Evolutionary conservation across 2,797 vertebrate genomes (phyloP).

Genomic region (Notoglanidium macrostoma): DNA sequence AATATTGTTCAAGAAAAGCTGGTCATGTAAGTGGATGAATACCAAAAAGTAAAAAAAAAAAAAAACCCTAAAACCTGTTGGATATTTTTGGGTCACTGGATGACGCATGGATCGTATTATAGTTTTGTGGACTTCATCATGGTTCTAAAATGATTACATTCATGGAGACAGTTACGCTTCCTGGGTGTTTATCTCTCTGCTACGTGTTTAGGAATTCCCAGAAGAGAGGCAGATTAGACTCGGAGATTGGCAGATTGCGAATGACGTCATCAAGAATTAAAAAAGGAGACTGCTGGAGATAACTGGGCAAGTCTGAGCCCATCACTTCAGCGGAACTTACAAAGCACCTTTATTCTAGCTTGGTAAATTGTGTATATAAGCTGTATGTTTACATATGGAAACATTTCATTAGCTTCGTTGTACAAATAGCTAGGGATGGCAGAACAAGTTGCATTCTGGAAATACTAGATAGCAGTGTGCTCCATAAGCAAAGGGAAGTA

Average conservation of each 20-base stretch:
- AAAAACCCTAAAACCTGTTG: background rate
- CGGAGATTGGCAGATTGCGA: background rate
- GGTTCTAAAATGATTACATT: no score
- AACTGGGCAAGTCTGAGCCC: slow-evolving; percentile 3
- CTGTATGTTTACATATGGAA: background rate
- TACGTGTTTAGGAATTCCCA: slow-evolving; percentile 7
- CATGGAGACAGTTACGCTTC: background rate
- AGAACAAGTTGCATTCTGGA: background rate
- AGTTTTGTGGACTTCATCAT: background rate
- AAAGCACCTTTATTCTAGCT: background rate
- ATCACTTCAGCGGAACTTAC: background rate
- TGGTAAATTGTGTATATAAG: background rate
- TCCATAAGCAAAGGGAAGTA: background rate
- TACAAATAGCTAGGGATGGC: background rate
- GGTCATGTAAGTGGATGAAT: background rate
- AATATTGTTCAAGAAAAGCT: background rate
- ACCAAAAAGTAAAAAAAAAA: background rate
- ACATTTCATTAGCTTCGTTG: background rate
- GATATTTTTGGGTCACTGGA: background rate
- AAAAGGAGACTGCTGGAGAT: background rate
- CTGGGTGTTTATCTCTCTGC: background rate
- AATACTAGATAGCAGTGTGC: background rate
- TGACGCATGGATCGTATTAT: background rate
- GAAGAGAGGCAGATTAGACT: background rate
- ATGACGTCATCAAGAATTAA: background rate